Percentiles rank a stretch among this genome's conserved stretches.
These are phyloP conservation scores for Rhagologus leucostigma DNA, from an alignment of 2,113 vertebrate genomes.

Conservation along the genomic window DNA sequence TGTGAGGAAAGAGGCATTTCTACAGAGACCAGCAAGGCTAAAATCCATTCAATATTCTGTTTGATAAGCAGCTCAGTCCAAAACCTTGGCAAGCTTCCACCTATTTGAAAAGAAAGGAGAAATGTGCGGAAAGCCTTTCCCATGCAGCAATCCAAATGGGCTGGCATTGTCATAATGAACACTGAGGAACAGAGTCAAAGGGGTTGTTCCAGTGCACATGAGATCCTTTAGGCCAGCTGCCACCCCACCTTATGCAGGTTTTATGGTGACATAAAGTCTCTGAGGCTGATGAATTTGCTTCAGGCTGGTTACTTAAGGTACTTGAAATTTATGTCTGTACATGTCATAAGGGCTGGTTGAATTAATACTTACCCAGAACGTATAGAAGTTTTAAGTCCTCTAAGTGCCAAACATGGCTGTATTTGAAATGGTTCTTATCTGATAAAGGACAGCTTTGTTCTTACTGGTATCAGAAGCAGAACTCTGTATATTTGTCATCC, in stretches of 20 bases:
- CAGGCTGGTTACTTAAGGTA: background rate
- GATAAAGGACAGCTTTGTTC: background rate
- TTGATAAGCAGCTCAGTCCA: background rate
- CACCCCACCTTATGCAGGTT: background rate
- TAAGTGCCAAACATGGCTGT: background rate
- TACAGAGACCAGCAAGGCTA: background rate
- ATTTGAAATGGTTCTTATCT: background rate
- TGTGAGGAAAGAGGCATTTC: background rate
- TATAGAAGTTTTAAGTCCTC: background rate
- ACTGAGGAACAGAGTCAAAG: background rate
- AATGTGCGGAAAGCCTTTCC: background rate
- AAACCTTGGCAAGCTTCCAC: background rate
- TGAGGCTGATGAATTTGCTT: background rate
- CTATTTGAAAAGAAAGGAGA: background rate
- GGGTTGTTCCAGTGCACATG: background rate
- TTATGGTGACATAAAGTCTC: background rate
- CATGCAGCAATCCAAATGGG: background rate
- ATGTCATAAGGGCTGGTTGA: background rate
- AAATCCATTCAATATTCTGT: background rate
- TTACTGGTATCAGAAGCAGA: background rate
- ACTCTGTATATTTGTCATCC: background rate
- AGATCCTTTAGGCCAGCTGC: background rate
- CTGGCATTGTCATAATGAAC: background rate
- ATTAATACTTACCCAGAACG: background rate
- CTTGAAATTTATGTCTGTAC: background rate